Conservation (phyloP, 2,797 vertebrate species). For the Falco berigora region DNA sequence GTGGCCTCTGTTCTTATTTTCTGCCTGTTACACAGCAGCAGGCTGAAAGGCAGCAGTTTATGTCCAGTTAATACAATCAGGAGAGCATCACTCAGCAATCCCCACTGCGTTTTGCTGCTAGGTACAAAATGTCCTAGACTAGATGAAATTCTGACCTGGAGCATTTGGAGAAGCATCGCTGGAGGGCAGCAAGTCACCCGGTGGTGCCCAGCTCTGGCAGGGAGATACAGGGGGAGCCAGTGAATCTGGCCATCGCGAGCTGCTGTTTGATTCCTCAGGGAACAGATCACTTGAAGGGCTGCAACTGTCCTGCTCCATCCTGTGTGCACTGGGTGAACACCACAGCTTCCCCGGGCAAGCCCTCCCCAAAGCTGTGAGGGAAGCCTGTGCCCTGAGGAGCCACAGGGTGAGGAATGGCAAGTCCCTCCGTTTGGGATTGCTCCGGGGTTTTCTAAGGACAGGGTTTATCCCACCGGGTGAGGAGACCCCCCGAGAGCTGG, state of each 20-base stretch:
- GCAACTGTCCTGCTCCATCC: background rate
- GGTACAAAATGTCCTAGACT: background rate
- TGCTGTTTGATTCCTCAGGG: background rate
- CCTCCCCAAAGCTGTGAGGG: background rate
- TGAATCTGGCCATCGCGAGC: accelerated
- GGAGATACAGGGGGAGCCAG: background rate
- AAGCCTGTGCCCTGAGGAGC: background rate
- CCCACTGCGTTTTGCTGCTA: background rate
- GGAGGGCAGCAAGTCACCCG: background rate
- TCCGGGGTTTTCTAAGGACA: background rate
- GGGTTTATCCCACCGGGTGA: background rate
- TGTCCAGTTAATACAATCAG: background rate
- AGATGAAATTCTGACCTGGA: background rate
- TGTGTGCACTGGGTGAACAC: accelerated
- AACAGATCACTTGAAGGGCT: background rate
- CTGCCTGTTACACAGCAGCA: background rate
- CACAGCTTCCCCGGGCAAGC: accelerated
- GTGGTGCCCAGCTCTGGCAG: background rate
- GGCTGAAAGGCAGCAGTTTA: background rate
- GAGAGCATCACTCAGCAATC: background rate
- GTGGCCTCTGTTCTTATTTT: background rate
- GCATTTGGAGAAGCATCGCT: background rate
- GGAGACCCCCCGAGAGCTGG: background rate
- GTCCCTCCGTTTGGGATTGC: background rate
- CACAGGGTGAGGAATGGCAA: background rate